Base-by-base conservation (phyloP, 2,113 vertebrate species). In the Emydocephalus ijimae region DNA sequence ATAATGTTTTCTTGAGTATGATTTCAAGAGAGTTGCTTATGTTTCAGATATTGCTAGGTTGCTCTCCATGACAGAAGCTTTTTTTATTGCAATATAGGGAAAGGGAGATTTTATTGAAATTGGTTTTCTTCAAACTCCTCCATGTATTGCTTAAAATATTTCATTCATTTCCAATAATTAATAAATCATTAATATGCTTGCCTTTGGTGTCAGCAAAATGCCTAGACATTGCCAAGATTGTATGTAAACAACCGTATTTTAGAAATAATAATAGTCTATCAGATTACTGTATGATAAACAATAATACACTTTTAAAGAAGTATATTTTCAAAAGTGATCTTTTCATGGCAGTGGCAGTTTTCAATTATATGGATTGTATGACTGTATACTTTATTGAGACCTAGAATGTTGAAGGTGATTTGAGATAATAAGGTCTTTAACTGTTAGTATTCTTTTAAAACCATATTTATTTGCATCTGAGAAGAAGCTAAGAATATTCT, bases 391-490 rank as follows among this genome's bases (percentile, higher is more conserved):
- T 97, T 94, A 95, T 94, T 97, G 94, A 97, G 91, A 96, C 93
- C 96, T 95, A 95, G 92, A 97, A 97, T 97, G 95, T 96, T 96
- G 97, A 97, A 96, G 94, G 94, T 95, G 93, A 96, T 96, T 97
- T 97, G 96, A 97, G 97, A 98, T 97, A 97, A 95, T 97, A 97
- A 96, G 94, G 56, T 90, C 96, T 97, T 97, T 98, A 96, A 97
- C 95, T 95, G 96, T 96, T 96, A 92, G 92, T 85, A 97, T 96
- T 95, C 96, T 97, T 97, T 96, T 97, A 97, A 39, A 81, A 81
- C 5, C 2, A 81, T 34, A 81, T 34, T 81, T 81, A 34, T 81
- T 81, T 81, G 69, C 18, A 81, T 81, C 69, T 81, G 4, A 74
- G 5, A 74, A 34, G 69, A 34, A 64, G 26, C 59, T 20, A 74